Evolutionary conservation across 2,797 vertebrate genomes (phyloP), one percentile per base, ranked within the genome.

Genomic region (Clarias laeviceps): DNA sequence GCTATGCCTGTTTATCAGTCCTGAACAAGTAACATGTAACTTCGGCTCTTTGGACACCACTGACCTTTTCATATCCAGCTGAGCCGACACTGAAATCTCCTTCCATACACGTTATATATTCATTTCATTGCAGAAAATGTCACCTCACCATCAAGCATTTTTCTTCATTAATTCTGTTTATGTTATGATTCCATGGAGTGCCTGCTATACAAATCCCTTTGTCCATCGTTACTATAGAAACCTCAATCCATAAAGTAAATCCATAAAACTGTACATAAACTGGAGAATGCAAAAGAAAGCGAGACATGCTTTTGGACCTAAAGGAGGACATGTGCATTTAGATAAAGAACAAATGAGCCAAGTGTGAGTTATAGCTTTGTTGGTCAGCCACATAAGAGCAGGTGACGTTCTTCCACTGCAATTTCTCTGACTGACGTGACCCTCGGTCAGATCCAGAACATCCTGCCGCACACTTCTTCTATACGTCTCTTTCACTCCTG

Each of bases 311-410:
- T 64, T 79, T 40, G 54, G 78, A 83, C 77, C 40, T 61, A 65
- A 78, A 81, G 59, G 72, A 85, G 73, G 59, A 37, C 68, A 59
- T 62, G 65, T 82, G 84, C 82, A 84, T 88, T 86, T 84, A 87
- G 64, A 86, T 84, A 32, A 83, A 69, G 83, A 83, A 72, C 62
- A 80, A 88, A 87, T 86, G 82, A 89, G 80, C 82, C 85, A 61
- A 59, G 68, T 45, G 32, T 84, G 86, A 90, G 59, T 87, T 88
- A 86, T 90, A 32, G 34, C 45, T 62, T 62, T 45, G 64, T 73
- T 74, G 66, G 29, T 54, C 80, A 78, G 73, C 68, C 82, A 80
- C 87, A 84, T 87, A 74, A 86, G 73, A 5, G 50, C 18, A 20
- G 61, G 65, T 64, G 73, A 82, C 54, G 27, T 84, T 56, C 40